Conservation (phyloP, 2,888 invertebrate species). For the Bombylius major region DNA sequence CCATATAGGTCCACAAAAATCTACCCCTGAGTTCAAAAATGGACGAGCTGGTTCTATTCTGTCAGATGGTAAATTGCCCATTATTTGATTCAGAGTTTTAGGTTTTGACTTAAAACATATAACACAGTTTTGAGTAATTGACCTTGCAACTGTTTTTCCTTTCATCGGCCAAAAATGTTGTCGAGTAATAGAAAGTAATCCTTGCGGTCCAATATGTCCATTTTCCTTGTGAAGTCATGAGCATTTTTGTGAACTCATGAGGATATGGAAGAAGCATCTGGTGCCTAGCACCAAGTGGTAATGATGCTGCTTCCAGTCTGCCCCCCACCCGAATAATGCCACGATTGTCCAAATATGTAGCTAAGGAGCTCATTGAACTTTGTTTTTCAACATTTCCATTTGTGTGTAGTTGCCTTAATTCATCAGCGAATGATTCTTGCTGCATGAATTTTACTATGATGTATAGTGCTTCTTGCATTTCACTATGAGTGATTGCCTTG, state of each 20-base stretch:
- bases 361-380: neutral
- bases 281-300: conserved; percentile 17
- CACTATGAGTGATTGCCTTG: no score
- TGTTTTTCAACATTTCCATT: neutral
- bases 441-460: neutral
- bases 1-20: no score
- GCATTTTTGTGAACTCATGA: conserved; percentile 6
- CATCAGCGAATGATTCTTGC: neutral
- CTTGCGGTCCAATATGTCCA: neutral
- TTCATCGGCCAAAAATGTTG: conserved; percentile 17
- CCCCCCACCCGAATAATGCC: conserved; percentile 21
- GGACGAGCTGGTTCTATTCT: no score
- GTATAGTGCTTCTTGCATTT: no score
- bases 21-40: no score
- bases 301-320: conserved; percentile 13
- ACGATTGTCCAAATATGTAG: conserved; percentile 16
- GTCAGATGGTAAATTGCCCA: no score
- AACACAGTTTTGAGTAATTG: no score
- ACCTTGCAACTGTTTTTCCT: conserved; percentile 10
- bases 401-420: neutral
- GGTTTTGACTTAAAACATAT: no score
- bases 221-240: conserved; percentile 3
- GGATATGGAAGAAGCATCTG: conserved; percentile 17
- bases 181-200: conserved; percentile 8
- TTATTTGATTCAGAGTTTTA: no score